A percentile compares a stretch with the other conserved stretches of the same genome.
phyloP scores from a whole-genome alignment of 2,113 vertebrate genomes.

The Tautogolabrus adspersus region DNA sequence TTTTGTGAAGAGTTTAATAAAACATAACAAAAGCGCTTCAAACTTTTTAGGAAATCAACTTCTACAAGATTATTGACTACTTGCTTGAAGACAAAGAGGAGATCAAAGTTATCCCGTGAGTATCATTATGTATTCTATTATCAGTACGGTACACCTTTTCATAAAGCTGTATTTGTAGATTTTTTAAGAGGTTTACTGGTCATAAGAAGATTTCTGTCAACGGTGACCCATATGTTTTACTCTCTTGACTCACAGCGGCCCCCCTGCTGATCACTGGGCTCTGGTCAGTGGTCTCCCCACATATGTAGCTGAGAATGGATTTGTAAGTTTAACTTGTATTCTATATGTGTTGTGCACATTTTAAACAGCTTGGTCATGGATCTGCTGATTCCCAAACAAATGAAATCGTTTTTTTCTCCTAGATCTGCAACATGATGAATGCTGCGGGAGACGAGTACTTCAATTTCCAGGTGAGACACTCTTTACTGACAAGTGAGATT shows the following conservation, averaged over 20 bases:
- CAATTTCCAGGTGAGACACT: conserved; percentile 87
- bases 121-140: conserved; percentile 26
- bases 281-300: conserved; percentile 90
- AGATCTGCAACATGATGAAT: conserved; percentile 98
- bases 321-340: conserved; percentile 85
- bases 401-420: not conserved
- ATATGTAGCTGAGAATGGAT: conserved; percentile 94
- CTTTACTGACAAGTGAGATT: not conserved
- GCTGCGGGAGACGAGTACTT: conserved; percentile 90
- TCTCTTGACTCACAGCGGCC: conserved; percentile 81
- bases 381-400: not conserved
- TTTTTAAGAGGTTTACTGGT: not conserved
- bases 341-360: not conserved
- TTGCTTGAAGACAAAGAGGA: conserved; percentile 93
- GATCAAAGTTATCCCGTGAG: conserved; percentile 96
- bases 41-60: conserved; percentile 88
- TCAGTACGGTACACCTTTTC: not conserved
- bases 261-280: conserved; percentile 93
- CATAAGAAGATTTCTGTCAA: not conserved
- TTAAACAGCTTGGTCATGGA: not conserved
- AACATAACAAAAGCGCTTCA: not conserved
- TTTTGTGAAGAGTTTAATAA: too few relatives aligned
- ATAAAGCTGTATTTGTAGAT: not conserved
- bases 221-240: not conserved
- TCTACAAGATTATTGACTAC: conserved; percentile 96